phyloP scores from a whole-genome alignment of 2,113 vertebrate species.

The Oryctolagus cuniculus region mOryCun1.1 NC_091432.1:117981501-117982000 shows the following conservation, averaged over 20 bases:
- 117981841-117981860: neutral
- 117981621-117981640: neutral
- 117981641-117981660: neutral
- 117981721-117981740: neutral
- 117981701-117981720: neutral
- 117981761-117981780: too few relatives aligned
- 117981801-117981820: neutral
- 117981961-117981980: neutral
- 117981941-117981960: neutral
- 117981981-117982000: conserved; percentile 45
- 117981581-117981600: conserved; percentile 55
- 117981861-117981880: conserved; percentile 21
- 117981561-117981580: conserved; percentile 40
- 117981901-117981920: conserved; percentile 30
- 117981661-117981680: neutral
- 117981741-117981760: neutral
- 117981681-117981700: neutral
- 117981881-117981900: neutral
- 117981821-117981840: neutral
- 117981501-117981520: conserved; percentile 68
- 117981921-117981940: neutral
- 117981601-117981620: conserved; percentile 42
- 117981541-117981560: conserved; percentile 68
- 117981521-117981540: conserved; percentile 75
- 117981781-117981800: neutral